Conservation (phyloP, 2,113 vertebrate species). For the Helogale parvula region DNA sequence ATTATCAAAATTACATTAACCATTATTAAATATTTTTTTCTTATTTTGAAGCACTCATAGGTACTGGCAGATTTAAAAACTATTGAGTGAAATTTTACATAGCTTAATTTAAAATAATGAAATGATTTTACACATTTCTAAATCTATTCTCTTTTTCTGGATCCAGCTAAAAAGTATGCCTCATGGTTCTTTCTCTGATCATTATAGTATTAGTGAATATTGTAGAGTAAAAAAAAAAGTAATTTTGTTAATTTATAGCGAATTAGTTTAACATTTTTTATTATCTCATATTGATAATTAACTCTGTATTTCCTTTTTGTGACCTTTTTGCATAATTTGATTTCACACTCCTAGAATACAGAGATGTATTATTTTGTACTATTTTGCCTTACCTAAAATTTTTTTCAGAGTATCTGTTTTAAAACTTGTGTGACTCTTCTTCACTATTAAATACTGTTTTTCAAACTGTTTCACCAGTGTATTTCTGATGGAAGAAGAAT, state of each 20-base stretch:
- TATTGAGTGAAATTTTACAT: neutral
- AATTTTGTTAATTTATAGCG: neutral
- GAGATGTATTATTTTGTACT: neutral
- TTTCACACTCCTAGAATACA: neutral
- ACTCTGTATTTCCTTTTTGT: neutral
- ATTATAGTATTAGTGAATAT: neutral
- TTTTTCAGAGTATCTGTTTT: neutral
- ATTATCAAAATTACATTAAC: neutral
- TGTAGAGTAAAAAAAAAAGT: neutral
- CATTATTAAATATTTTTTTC: neutral
- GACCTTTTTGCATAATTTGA: neutral
- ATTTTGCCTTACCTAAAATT: neutral
- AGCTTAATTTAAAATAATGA: constrained; percentile 1
- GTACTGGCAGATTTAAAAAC: neutral
- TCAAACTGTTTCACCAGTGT: neutral
- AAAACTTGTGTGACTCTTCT: neutral
- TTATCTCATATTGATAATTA: neutral
- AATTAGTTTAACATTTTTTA: neutral
- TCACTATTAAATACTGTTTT: neutral
- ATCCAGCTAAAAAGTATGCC: neutral
- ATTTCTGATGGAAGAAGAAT: neutral
- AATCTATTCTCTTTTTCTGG: neutral
- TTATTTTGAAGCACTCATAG: neutral
- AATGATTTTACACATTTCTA: neutral
- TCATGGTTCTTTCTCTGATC: neutral